Evolutionary conservation across 1,140 invertebrate genomes (phyloP).

Genomic region (Drosophila serrata): DNA sequence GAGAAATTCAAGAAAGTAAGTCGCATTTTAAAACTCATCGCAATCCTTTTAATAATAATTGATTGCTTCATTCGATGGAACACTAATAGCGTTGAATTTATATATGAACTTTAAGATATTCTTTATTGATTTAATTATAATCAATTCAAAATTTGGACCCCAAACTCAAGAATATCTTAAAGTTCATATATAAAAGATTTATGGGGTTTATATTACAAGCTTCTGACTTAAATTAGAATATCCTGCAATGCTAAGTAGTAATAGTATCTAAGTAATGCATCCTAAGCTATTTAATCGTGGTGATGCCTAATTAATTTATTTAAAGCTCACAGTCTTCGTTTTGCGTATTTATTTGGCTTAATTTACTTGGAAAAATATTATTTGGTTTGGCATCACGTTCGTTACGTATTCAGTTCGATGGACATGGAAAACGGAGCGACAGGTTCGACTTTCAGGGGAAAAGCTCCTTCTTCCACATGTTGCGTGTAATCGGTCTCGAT

Average conservation of each 20-base stretch:
- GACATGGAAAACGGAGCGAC: not conserved
- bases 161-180: too few species aligned
- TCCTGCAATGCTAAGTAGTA: too few species aligned
- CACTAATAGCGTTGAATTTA: not conserved
- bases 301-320: constrained; percentile 1
- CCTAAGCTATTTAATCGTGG: too few species aligned
- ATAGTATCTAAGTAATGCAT: too few species aligned
- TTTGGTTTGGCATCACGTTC: not conserved
- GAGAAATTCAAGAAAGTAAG: too few species aligned
- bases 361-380: constrained; percentile 16
- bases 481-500: constrained; percentile 76
- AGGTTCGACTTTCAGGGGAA: constrained; percentile 6
- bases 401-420: not conserved
- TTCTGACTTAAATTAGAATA: too few species aligned
- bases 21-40: too few species aligned
- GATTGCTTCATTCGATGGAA: not conserved
- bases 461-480: constrained; percentile 67
- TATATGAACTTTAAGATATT: not conserved
- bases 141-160: too few species aligned
- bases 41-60: too few species aligned
- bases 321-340: not conserved
- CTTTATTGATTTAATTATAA: too few species aligned
- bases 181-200: too few species aligned
- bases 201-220: too few species aligned
- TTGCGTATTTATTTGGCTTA: not conserved